These are phyloP conservation scores for Papilio glaucus DNA, from an alignment of 1,140 invertebrate species.

Conservation along the genomic window DNA sequence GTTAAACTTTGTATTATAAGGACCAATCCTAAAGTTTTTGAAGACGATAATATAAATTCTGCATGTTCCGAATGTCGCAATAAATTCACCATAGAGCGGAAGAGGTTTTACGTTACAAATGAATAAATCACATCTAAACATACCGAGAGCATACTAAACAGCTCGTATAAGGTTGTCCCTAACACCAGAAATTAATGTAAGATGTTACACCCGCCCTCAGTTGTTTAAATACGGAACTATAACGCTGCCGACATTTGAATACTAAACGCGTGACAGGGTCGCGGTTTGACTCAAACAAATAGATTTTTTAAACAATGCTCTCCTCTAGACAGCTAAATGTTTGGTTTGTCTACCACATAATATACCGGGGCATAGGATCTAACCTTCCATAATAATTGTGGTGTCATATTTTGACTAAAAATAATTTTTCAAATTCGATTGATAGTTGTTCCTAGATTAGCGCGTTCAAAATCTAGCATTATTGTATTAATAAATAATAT, in stretches of 20 bases:
- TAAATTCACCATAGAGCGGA: constrained; percentile 12
- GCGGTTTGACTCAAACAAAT: constrained; percentile 42
- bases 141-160: constrained; percentile 1
- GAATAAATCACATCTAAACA: constrained; percentile 18
- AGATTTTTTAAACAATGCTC: constrained; percentile 45
- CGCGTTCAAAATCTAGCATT: too few species aligned
- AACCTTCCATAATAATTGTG: too few species aligned
- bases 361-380: neutral
- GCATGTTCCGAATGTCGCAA: neutral
- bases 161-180: constrained; percentile 13
- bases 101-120: constrained; percentile 5
- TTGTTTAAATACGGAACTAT: constrained; percentile 33
- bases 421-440: too few species aligned
- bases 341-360: neutral
- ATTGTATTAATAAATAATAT: too few species aligned
- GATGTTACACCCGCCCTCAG: constrained; percentile 18
- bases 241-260: constrained; percentile 48
- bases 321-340: neutral
- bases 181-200: constrained; percentile 29
- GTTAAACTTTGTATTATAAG: too few species aligned
- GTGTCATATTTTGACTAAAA: too few species aligned
- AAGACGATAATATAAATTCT: constrained; percentile 1
- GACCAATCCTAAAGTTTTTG: too few species aligned
- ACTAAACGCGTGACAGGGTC: constrained; percentile 52
- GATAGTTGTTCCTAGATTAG: too few species aligned